Base-by-base conservation (phyloP, 2,113 vertebrate species). In the Ceyx margarethae region DNA sequence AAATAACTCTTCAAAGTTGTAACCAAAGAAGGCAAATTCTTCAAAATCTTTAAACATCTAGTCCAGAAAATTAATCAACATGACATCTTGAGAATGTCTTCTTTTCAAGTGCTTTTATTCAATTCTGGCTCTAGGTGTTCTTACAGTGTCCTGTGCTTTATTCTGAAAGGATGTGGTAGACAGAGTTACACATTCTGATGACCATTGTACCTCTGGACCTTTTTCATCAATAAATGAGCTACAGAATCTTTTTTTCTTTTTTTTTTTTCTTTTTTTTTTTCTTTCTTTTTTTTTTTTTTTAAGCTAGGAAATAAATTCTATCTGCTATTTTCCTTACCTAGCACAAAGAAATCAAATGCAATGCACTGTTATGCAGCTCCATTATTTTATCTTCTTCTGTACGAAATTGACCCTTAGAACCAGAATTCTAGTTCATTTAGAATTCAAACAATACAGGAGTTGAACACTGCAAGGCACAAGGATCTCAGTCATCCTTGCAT, bases 131-230 rank as follows among this genome's bases (percentile, higher is more conserved):
- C 79, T 82, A 33, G 64, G 10, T 9, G 3, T 42, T 91, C 81
- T 82, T 93, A 78, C 13, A 45, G 56, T 37, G 29, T 78, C 21
- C 1, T 1, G 22, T 77, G 46, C 85, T 65, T 3, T 4, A 74
- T 9, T 46, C 33, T 66, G 35, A 21, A 45, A 81, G 22, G 13
- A 21, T 13, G 29, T 75, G 26, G n/a, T 28, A 66, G 14, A 57
- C 7, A 15, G 4, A n/a, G 15, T 23, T 17, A 20, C 15, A 11
- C 5, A 37, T 51, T 57, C 21, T 57, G 57, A 61, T 31, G 17
- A 15, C 7, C 4, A 2, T 51, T 1, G 0, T 29, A 7, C 8
- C 10, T 57, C 23, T 68, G 13, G 40, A 16, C 5, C 2, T 28
- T 72, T 80, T 74, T 68, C 23, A 68, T 13, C 6, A 23, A 57